phyloP scores from a whole-genome alignment of 2,113 vertebrate species.

The Corythornis cristatus region DNA sequence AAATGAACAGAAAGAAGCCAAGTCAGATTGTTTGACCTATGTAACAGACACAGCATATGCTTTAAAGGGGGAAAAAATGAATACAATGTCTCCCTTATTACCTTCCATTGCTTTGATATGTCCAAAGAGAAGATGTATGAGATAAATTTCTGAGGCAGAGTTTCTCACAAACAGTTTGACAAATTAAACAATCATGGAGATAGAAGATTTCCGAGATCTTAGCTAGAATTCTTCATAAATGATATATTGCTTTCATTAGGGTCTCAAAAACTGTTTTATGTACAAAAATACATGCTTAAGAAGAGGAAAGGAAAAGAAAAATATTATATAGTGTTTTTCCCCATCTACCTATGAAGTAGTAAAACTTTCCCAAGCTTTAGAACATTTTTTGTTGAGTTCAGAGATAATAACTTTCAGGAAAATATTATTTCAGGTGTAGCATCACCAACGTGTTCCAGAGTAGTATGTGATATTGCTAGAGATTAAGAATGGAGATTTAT shows the following conservation, averaged over 20 bases:
- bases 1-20: slow-evolving; percentile 38
- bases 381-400: background rate
- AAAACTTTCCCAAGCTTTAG: background rate
- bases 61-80: slow-evolving; percentile 10
- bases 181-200: slow-evolving; percentile 65
- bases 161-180: slow-evolving; percentile 51
- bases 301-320: slow-evolving; percentile 2
- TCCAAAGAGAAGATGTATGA: slow-evolving; percentile 45
- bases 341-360: background rate
- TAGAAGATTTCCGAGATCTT: slow-evolving; percentile 40
- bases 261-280: slow-evolving; percentile 36
- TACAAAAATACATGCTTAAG: slow-evolving; percentile 20
- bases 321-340: background rate
- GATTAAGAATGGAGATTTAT: background rate
- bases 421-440: background rate
- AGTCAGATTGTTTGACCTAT: slow-evolving; percentile 65
- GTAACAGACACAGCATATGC: slow-evolving; percentile 16
- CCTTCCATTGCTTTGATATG: slow-evolving; percentile 11
- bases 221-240: slow-evolving; percentile 33
- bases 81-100: slow-evolving; percentile 35
- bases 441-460: background rate
- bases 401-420: background rate
- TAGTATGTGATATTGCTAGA: background rate
- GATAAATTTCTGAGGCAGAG: slow-evolving; percentile 25
- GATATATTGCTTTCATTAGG: slow-evolving; percentile 55